These are phyloP conservation scores for Montipora capricornis DNA, from an alignment of 64 coral and sea anemone species.

Conservation along the genomic window DNA sequence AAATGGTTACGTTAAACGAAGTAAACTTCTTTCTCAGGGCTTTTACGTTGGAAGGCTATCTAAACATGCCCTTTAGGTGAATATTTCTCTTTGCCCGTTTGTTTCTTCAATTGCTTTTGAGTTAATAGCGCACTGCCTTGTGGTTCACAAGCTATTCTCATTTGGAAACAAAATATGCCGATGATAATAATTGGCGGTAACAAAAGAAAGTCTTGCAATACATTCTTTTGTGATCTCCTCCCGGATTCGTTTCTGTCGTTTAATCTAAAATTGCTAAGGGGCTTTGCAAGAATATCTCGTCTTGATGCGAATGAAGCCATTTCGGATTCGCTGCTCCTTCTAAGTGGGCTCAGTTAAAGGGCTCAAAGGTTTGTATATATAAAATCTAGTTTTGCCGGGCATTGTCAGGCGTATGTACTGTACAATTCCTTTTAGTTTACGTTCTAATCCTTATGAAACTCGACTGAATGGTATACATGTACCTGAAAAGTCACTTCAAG, in stretches of 20 bases:
- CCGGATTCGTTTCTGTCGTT: neutral
- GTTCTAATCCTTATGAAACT: neutral
- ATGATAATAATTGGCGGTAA: neutral
- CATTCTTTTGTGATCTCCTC: neutral
- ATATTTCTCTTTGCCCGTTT: constrained; percentile 10
- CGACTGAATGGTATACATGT: neutral
- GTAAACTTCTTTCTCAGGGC: neutral
- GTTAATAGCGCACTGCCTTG: neutral
- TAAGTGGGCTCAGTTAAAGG: too few relatives aligned
- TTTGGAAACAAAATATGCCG: constrained; percentile 10
- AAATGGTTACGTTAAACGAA: neutral
- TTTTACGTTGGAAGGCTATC: neutral
- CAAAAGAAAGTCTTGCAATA: neutral
- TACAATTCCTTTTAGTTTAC: neutral
- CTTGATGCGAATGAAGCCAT: neutral
- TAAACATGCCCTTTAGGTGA: constrained; percentile 17
- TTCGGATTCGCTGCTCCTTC: too few relatives aligned
- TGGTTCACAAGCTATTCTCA: neutral
- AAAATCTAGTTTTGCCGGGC: neutral
- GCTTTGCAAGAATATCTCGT: neutral
- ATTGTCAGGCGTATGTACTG: neutral
- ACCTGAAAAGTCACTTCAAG: neutral
- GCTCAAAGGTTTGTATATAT: neutral
- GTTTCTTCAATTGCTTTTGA: constrained; percentile 24
- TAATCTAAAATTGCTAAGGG: neutral